Evolutionary conservation across 2,113 vertebrate genomes (phyloP).

Genomic region (Pyrgilauda ruficollis): DNA sequence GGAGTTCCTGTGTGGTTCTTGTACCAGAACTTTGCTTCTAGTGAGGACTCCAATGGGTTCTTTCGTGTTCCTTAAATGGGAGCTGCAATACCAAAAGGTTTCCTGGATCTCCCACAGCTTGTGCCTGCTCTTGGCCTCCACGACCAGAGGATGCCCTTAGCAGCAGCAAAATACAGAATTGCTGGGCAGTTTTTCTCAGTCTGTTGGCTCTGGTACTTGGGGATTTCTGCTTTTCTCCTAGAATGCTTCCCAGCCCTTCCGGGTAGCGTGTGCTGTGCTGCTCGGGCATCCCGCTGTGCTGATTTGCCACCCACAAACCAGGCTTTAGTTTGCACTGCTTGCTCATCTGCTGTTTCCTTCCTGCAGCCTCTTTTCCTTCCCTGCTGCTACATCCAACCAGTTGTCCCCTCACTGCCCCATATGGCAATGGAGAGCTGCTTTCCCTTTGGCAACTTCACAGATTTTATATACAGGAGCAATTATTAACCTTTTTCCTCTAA

Average conservation of each 20-base stretch:
- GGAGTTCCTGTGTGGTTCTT: background rate
- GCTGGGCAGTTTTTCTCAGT: background rate
- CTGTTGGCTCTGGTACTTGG: background rate
- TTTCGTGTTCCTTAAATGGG: background rate
- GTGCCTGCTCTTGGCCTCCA: rapidly evolving
- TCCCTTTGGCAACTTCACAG: background rate
- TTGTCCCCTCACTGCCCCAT: background rate
- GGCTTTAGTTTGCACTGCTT: background rate
- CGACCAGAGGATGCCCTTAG: rapidly evolving
- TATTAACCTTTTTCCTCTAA: background rate
- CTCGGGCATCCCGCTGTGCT: rapidly evolving
- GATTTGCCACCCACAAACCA: rapidly evolving
- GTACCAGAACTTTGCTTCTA: background rate
- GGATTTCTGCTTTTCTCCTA: background rate
- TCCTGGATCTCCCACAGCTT: background rate
- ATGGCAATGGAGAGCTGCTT: rapidly evolving
- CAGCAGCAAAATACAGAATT: background rate
- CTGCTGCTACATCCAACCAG: background rate
- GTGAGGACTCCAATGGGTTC: background rate
- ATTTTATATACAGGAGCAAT: background rate
- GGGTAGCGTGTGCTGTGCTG: background rate
- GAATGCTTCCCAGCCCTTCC: rapidly evolving
- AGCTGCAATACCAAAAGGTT: background rate
- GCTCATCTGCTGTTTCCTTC: background rate
- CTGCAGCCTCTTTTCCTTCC: background rate